Conservation (phyloP, 2,888 invertebrate genomes). For the Agrypnus murinus region DNA sequence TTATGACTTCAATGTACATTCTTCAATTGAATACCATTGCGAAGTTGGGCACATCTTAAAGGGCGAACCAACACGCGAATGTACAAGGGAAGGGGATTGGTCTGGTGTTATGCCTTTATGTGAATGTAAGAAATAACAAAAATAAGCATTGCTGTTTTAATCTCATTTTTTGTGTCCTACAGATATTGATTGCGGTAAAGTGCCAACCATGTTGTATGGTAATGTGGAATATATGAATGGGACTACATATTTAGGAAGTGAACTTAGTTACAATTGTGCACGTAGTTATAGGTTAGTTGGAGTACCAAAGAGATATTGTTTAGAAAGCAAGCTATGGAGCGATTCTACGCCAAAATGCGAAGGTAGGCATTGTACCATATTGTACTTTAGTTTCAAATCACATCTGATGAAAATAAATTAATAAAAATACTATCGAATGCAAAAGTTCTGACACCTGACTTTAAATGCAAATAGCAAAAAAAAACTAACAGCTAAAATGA, state of each 20-base stretch:
- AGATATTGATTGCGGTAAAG: conserved; percentile 93
- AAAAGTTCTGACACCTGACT: too few species aligned
- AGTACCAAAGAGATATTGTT: conserved; percentile 81
- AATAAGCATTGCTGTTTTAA: background rate
- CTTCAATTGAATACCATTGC: conserved; percentile 90
- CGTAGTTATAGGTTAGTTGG: conserved; percentile 88
- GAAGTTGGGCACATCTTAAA: conserved; percentile 87
- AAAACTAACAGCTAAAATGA: too few species aligned
- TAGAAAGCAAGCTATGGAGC: conserved; percentile 87
- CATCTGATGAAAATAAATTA: background rate
- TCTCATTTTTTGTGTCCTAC: too few species aligned
- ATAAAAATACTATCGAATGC: too few species aligned
- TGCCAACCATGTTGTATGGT: conserved; percentile 86
- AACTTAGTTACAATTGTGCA: conserved; percentile 86
- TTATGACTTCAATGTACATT: conserved; percentile 92
- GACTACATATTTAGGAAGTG: conserved; percentile 87
- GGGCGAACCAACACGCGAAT: conserved; percentile 82
- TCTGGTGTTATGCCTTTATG: conserved; percentile 87
- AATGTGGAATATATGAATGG: conserved; percentile 83
- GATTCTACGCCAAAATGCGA: conserved; percentile 90
- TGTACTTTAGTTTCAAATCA: background rate
- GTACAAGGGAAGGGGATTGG: conserved; percentile 88
- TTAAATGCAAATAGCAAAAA: too few species aligned
- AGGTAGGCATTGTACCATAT: conserved; percentile 78
- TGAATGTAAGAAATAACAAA: conserved; percentile 78